Conservation (phyloP, 1,140 invertebrate genomes). For the Centruroides sculpturatus region DNA sequence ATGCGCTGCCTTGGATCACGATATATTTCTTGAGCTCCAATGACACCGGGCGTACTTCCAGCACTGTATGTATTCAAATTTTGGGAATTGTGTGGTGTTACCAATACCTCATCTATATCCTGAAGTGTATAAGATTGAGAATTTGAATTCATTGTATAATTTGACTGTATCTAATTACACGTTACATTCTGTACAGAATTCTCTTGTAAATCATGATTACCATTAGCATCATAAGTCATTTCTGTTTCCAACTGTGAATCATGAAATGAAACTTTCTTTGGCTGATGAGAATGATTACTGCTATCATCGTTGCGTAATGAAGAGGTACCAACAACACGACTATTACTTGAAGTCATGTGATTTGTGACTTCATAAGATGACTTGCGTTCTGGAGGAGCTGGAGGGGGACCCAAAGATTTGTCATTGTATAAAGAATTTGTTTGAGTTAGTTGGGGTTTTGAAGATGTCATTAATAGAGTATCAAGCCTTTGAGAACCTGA, state of each 20-base stretch:
- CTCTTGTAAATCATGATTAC: slow-evolving; percentile 2
- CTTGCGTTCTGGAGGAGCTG: slow-evolving; percentile 12
- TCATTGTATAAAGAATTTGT: background rate
- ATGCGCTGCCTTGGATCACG: slow-evolving; percentile 68
- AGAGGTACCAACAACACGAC: slow-evolving; percentile 1
- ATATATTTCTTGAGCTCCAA: slow-evolving; percentile 87
- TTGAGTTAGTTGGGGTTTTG: background rate
- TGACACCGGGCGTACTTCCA: slow-evolving; percentile 64
- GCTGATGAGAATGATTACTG: slow-evolving; percentile 9
- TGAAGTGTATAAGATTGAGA: slow-evolving; percentile 11
- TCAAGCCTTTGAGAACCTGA: background rate
- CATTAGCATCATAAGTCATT: slow-evolving; percentile 12
- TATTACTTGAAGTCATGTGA: slow-evolving; percentile 1
- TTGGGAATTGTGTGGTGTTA: slow-evolving; percentile 16
- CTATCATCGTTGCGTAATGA: slow-evolving; percentile 11
- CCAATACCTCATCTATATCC: slow-evolving; percentile 22
- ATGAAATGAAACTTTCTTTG: slow-evolving; percentile 24
- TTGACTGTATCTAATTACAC: too few relatives aligned
- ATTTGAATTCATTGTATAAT: background rate
- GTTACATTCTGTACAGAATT: too few relatives aligned
- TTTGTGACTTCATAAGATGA: slow-evolving; percentile 13
- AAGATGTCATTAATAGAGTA: background rate
- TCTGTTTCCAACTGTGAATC: slow-evolving; percentile 14
- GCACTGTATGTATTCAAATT: slow-evolving; percentile 14
- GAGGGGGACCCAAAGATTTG: background rate